phyloP scores from a whole-genome alignment of 2,797 vertebrate genomes.

The Cossypha heuglini region DNA sequence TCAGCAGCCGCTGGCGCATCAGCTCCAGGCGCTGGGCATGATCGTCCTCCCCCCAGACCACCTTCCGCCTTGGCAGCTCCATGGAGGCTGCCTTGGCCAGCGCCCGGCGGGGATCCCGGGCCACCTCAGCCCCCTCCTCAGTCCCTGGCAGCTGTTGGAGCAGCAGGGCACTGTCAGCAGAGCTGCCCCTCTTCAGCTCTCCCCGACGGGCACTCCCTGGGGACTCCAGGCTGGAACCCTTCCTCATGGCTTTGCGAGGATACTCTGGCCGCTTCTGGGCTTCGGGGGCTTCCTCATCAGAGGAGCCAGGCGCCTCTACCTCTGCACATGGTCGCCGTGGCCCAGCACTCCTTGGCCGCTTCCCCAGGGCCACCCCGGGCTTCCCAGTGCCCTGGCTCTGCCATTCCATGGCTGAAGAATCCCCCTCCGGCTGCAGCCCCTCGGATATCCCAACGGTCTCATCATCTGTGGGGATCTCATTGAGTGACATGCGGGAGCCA shows the following conservation, averaged over 20 bases:
- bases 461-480: constrained; percentile 88
- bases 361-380: constrained; percentile 46
- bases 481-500: constrained; percentile 90
- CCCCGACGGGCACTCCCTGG: constrained; percentile 74
- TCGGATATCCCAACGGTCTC: constrained; percentile 75
- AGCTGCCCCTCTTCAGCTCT: constrained; percentile 89
- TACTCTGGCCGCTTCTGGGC: constrained; percentile 72
- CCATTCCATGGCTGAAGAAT: constrained; percentile 65
- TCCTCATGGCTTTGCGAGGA: constrained; percentile 80
- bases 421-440: constrained; percentile 52
- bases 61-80: constrained; percentile 73
- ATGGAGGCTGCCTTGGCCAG: constrained; percentile 81
- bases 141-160: constrained; percentile 76
- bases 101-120: constrained; percentile 82
- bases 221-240: constrained; percentile 89
- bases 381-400: constrained; percentile 68
- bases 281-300: constrained; percentile 81
- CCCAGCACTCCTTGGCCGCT: constrained; percentile 59
- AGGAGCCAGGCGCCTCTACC: constrained; percentile 75
- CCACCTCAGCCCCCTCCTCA: constrained; percentile 85
- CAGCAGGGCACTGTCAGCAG: constrained; percentile 91
- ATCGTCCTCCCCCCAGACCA: constrained; percentile 85
- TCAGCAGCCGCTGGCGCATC: constrained; percentile 90
- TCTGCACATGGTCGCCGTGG: constrained; percentile 74
- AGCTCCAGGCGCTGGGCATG: constrained; percentile 90